phyloP scores from a whole-genome alignment of 2,113 vertebrate genomes.

The Eretmochelys imbricata region DNA sequence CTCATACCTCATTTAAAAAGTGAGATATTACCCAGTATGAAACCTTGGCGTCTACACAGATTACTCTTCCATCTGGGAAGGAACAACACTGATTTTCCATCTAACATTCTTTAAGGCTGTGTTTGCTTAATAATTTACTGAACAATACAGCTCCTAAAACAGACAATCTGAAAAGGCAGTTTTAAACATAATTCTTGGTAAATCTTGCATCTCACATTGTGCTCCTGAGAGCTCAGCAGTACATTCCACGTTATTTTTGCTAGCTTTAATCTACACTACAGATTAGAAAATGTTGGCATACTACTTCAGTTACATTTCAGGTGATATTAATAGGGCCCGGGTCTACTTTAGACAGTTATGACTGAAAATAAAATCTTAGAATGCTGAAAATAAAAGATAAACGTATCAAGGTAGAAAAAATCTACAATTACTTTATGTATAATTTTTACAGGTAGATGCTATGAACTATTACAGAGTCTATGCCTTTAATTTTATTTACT shows the following conservation, averaged over 20 bases:
- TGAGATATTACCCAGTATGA: background rate
- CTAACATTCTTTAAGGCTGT: background rate
- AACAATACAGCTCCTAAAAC: background rate
- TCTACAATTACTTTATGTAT: background rate
- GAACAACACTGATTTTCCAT: constrained; percentile 12
- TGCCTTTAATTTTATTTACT: background rate
- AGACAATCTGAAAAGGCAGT: background rate
- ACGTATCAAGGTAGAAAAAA: constrained; percentile 41
- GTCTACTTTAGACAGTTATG: constrained; percentile 36
- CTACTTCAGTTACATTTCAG: constrained; percentile 43
- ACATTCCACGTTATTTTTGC: constrained; percentile 2
- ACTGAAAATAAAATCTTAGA: constrained; percentile 49
- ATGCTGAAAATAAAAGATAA: constrained; percentile 27
- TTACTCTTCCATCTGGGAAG: background rate
- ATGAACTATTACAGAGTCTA: background rate
- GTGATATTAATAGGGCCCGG: constrained; percentile 18
- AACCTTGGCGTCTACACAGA: background rate
- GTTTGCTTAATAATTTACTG: background rate
- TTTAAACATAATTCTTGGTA: background rate
- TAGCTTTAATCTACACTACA: constrained; percentile 45
- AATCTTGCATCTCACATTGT: constrained; percentile 10
- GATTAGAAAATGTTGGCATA: constrained; percentile 22
- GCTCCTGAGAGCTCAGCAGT: background rate
- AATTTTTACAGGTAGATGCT: background rate
- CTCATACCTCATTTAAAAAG: background rate